A percentile compares a stretch with the other conserved stretches of the same genome.
These are phyloP conservation scores for Eupeodes corollae DNA, from an alignment of 1,140 invertebrate species.

Conservation along the genomic window DNA sequence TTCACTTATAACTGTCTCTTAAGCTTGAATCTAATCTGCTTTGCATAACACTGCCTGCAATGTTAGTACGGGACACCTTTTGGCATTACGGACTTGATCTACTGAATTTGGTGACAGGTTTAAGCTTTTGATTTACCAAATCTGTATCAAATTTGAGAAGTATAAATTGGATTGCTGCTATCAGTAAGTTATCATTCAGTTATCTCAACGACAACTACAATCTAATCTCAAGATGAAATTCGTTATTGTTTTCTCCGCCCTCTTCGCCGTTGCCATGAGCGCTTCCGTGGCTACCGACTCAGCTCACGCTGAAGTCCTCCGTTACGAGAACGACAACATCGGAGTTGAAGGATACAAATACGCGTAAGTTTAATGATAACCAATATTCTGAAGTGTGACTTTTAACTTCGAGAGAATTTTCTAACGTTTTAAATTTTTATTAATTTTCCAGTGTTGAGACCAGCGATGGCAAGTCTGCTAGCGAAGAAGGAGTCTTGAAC, in stretches of 20 bases:
- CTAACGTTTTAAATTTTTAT: not conserved
- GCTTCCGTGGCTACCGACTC: constrained; percentile 20
- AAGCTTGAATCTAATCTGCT: too few species aligned
- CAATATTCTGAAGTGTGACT: not conserved
- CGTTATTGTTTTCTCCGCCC: constrained; percentile 5
- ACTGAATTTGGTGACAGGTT: too few species aligned
- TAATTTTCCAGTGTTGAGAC: constrained; percentile 47
- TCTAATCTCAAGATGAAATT: constrained; percentile 10
- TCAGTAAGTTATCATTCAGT: too few species aligned
- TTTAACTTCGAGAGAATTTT: too few species aligned
- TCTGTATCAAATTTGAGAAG: too few species aligned
- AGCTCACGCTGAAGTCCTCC: constrained; percentile 14
- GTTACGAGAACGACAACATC: constrained; percentile 30
- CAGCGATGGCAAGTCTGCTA: constrained; percentile 50
- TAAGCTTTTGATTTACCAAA: too few species aligned
- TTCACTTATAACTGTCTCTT: too few species aligned
- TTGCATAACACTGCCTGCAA: too few species aligned
- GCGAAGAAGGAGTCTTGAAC: constrained; percentile 47
- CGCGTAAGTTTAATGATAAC: constrained; percentile 27
- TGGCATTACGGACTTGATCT: too few species aligned
- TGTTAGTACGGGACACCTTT: too few species aligned
- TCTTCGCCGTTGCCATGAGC: constrained; percentile 8
- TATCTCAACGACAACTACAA: not conserved
- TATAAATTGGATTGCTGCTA: too few species aligned
- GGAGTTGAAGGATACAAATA: constrained; percentile 32